Percentiles rank a stretch among this genome's conserved stretches.
These are phyloP conservation scores for Drosophila pseudoobscura DNA, from an alignment of 1,140 invertebrate genomes.

Conservation along the genomic window DNA sequence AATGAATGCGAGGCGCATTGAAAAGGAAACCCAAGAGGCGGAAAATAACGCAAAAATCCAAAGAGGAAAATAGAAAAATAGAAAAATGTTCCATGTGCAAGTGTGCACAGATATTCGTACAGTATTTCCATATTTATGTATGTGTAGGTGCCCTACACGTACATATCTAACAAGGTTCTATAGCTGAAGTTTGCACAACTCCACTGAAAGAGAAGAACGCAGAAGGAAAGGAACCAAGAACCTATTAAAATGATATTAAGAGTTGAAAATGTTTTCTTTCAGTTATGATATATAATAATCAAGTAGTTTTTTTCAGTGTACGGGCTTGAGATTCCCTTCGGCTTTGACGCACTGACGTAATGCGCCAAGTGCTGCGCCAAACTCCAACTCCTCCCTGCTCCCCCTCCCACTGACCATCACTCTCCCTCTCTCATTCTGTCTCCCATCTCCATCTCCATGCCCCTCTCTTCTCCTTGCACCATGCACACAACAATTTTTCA, in stretches of 20 bases:
- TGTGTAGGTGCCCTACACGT: neutral
- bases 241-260: no score
- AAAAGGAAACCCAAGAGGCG: conserved; percentile 64
- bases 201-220: no score
- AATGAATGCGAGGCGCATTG: conserved; percentile 54
- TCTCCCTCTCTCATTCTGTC: neutral
- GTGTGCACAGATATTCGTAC: conserved; percentile 3
- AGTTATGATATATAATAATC: no score
- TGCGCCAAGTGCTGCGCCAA: conserved; percentile 71
- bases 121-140: conserved; percentile 11
- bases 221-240: no score
- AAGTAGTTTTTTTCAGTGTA: no score
- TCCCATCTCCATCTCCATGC: conserved; percentile 2
- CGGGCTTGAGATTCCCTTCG: conserved; percentile 59
- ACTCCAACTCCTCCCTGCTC: conserved; percentile 20
- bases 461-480: conserved; percentile 16
- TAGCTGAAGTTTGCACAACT: neutral
- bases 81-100: conserved; percentile 55
- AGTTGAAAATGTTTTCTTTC: neutral
- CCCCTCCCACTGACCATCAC: neutral
- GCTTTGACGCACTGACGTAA: conserved; percentile 74
- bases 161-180: conserved; percentile 4
- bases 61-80: conserved; percentile 44
- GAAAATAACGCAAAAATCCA: conserved; percentile 54
- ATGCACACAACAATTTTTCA: conserved; percentile 59